phyloP scores from a whole-genome alignment of 2,888 invertebrate species.

The Plebejus argus region DNA sequence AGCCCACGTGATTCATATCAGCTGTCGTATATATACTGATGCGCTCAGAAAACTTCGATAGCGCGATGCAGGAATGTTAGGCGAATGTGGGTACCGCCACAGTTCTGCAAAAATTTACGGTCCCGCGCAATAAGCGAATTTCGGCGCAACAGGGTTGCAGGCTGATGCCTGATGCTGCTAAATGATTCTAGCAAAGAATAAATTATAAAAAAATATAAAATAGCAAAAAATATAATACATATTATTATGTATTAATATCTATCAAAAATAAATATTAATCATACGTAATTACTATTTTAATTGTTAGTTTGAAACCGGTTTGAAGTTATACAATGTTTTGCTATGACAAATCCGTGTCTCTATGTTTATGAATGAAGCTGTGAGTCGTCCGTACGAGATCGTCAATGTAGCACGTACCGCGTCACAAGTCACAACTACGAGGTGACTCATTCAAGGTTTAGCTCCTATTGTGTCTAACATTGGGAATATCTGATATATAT shows the following conservation, averaged over 20 bases:
- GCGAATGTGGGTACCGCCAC: too few relatives aligned
- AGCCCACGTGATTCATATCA: too few relatives aligned
- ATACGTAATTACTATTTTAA: neutral
- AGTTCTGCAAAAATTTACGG: too few relatives aligned
- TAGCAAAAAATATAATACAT: too few relatives aligned
- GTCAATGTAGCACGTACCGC: neutral
- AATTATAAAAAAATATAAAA: neutral
- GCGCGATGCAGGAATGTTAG: too few relatives aligned
- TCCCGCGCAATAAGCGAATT: too few relatives aligned
- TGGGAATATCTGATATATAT: neutral
- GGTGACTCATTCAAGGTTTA: constrained; percentile 4
- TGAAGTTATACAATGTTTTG: neutral
- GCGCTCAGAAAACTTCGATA: too few relatives aligned
- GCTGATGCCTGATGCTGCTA: too few relatives aligned
- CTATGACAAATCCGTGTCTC: constrained; percentile 7
- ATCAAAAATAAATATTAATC: neutral
- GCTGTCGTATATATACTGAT: too few relatives aligned
- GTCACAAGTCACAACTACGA: neutral
- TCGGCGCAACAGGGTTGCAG: neutral
- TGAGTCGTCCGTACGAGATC: neutral
- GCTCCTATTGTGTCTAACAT: constrained; percentile 6
- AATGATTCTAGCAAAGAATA: too few relatives aligned
- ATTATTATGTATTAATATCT: too few relatives aligned
- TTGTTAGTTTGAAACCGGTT: neutral
- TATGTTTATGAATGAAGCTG: constrained; percentile 6